Percentiles rank a stretch among this genome's conserved stretches.
Evolutionary conservation across 1,140 invertebrate species (phyloP).

Genomic region (Drosophila kanapiae): DNA sequence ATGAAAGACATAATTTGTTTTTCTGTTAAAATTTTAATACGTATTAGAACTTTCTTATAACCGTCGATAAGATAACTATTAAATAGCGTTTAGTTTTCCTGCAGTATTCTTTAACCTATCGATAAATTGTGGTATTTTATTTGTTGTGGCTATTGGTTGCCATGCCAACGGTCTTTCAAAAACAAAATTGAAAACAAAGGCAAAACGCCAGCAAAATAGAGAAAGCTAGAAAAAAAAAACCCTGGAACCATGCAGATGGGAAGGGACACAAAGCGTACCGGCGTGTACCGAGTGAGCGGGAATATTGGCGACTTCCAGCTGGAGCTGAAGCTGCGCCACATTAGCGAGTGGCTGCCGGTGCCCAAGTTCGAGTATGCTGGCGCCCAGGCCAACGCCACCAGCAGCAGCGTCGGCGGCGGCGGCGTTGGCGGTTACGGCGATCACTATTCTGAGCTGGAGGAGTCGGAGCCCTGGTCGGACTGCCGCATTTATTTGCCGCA

Average conservation of each 20-base stretch:
- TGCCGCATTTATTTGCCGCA: constrained; percentile 56
- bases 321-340: constrained; percentile 66
- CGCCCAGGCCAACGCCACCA: background rate
- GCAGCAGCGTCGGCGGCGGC: background rate
- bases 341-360: constrained; percentile 75
- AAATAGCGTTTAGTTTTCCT: no score
- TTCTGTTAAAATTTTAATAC: no score
- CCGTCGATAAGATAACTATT: no score
- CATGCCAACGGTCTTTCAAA: constrained; percentile 55
- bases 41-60: no score
- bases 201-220: constrained; percentile 8
- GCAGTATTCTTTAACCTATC: background rate
- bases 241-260: constrained; percentile 60
- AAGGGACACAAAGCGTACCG: constrained; percentile 82
- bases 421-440: background rate
- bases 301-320: constrained; percentile 86
- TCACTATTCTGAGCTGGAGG: constrained; percentile 5
- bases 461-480: constrained; percentile 33
- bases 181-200: constrained; percentile 21
- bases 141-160: constrained; percentile 20
- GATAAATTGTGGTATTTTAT: background rate
- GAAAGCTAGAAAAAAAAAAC: background rate
- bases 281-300: constrained; percentile 85
- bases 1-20: no score
- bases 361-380: constrained; percentile 71